Evolutionary conservation across 2,797 vertebrate species (phyloP).

Genomic region (Crocodylus rhombifer): DNA sequence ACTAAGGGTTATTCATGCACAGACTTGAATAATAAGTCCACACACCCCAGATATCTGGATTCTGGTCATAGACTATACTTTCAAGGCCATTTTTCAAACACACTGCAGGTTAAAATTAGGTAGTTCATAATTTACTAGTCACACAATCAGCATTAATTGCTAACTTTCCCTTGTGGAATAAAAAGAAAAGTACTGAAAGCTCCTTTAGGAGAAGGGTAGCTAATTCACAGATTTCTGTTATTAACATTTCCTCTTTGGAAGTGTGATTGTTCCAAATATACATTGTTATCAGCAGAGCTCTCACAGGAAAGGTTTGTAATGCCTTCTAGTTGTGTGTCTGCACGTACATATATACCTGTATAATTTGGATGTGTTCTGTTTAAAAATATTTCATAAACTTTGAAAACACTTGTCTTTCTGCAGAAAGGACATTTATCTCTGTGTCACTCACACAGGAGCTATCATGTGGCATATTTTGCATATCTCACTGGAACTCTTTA

Average conservation of each 20-base stretch:
- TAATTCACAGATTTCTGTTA: constrained; percentile 38
- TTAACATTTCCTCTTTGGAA: constrained; percentile 26
- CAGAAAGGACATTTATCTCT: background rate
- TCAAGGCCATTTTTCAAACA: background rate
- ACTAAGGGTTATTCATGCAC: background rate
- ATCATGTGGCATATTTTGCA: background rate
- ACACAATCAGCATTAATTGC: constrained; percentile 20
- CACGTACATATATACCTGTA: background rate
- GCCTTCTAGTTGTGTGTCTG: background rate
- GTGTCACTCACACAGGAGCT: background rate
- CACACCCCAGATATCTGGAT: background rate
- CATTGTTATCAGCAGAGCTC: accelerated
- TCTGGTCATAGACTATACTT: background rate
- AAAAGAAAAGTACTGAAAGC: background rate
- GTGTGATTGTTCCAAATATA: background rate
- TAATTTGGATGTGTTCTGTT: background rate
- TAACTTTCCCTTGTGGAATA: constrained; percentile 20
- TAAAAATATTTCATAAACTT: background rate
- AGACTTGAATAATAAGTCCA: background rate
- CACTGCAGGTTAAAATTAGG: background rate
- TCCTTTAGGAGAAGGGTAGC: background rate
- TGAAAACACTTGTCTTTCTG: background rate
- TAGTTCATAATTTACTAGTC: constrained; percentile 6
- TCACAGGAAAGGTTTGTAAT: background rate
- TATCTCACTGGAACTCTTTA: background rate